A percentile compares a stretch with the other conserved stretches of the same genome.
phyloP scores from a whole-genome alignment of 1,140 invertebrate genomes.

The Mizuhopecten yessoensis region DNA sequence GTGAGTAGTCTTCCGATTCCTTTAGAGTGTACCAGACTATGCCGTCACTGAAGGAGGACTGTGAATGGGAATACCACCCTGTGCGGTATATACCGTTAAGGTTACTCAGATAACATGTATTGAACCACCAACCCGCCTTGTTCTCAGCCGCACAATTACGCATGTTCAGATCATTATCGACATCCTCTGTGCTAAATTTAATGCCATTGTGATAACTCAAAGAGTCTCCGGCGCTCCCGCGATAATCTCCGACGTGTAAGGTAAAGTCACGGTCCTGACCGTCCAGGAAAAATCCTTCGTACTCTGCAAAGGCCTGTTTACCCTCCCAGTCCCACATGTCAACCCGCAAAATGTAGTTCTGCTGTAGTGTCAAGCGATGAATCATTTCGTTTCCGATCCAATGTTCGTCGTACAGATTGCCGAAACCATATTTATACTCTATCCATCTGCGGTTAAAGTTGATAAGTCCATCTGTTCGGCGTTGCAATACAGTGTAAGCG shows the following conservation, averaged over 20 bases:
- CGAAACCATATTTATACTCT: constrained; percentile 98
- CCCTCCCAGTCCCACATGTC: constrained; percentile 98
- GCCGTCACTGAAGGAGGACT: constrained; percentile 82
- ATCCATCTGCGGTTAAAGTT: constrained; percentile 97
- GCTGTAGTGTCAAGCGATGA: constrained; percentile 81
- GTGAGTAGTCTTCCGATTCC: constrained; percentile 84
- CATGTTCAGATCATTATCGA: constrained; percentile 86
- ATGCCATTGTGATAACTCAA: constrained; percentile 86
- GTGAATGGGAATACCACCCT: constrained; percentile 77
- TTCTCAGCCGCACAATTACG: constrained; percentile 88
- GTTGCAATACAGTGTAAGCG: constrained; percentile 93
- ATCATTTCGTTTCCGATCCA: constrained; percentile 85
- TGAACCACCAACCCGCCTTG: constrained; percentile 87
- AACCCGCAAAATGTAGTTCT: constrained; percentile 94
- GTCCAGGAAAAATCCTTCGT: constrained; percentile 72
- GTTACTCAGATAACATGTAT: constrained; percentile 87
- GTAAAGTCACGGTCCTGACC: constrained; percentile 92
- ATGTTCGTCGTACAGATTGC: constrained; percentile 90
- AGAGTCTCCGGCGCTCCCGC: constrained; percentile 87
- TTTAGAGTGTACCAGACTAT: constrained; percentile 87
- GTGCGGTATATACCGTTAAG: constrained; percentile 86
- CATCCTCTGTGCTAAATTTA: constrained; percentile 87
- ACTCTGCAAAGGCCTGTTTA: constrained; percentile 86
- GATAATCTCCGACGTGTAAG: constrained; percentile 88
- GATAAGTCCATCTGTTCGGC: constrained; percentile 89